Conservation (phyloP, 2,888 invertebrate genomes). For the Caenorhabditis uteleia region DNA sequence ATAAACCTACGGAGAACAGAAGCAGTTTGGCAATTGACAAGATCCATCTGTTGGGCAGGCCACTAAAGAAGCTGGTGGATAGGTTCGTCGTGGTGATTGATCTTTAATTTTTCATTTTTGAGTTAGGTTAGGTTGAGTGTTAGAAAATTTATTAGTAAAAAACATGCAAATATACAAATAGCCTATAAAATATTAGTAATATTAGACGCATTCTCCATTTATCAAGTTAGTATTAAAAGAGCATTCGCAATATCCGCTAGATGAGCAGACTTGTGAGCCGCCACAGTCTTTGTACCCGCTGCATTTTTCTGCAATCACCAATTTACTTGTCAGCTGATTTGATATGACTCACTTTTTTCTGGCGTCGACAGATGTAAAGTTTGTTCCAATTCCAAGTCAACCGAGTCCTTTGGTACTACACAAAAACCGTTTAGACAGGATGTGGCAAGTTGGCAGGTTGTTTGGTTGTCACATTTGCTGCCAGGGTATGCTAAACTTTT, state of each 20-base stretch:
- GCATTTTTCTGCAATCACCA: slow-evolving; percentile 26
- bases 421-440: slow-evolving; percentile 45
- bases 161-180: slow-evolving; percentile 32
- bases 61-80: slow-evolving; percentile 11
- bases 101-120: slow-evolving; percentile 3
- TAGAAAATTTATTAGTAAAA: slow-evolving; percentile 6
- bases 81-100: slow-evolving; percentile 3
- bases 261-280: slow-evolving; percentile 15
- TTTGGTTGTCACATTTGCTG: slow-evolving; percentile 27
- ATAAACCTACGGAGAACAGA: slow-evolving; percentile 49
- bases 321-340: not conserved
- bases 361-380: too few species aligned
- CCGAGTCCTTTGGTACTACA: slow-evolving; percentile 36
- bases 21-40: slow-evolving; percentile 64
- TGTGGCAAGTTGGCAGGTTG: slow-evolving; percentile 31
- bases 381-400: slow-evolving; percentile 20
- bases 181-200: not conserved
- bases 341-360: slow-evolving; percentile 7
- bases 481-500: slow-evolving; percentile 33
- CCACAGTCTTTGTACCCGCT: slow-evolving; percentile 30
- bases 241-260: slow-evolving; percentile 30
- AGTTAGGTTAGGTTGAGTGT: not conserved
- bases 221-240: slow-evolving; percentile 34
- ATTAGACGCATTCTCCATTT: slow-evolving; percentile 38
- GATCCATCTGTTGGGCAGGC: slow-evolving; percentile 54